Evolutionary conservation across 2,888 invertebrate species (phyloP), one percentile per base, ranked within the genome.

Genomic region (Holacanthella duospinosa): DNA sequence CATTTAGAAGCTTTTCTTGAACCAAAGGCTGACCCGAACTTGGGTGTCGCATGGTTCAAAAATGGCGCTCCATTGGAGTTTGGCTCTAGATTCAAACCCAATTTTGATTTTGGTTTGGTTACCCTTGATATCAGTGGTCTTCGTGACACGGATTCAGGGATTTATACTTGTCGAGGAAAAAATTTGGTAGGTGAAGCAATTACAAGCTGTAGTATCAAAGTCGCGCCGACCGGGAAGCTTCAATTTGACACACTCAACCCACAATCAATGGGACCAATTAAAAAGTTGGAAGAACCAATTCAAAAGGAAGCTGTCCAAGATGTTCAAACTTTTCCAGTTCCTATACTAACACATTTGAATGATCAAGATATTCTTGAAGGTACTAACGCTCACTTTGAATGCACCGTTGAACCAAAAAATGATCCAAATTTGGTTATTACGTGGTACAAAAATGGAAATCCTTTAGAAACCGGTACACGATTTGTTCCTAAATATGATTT

Each of bases 51-150:
- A 77, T 93, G 93, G 93, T 93, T 88, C 78, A 92, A 92, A 76
- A 93, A 93, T 76, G 90, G 92, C n/a, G 79, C 88, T 55, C 83
- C 89, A 0, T 80, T 93, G 24, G 64, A 88, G 89, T 64, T 90
- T 89, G 65, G 92, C 26, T 48, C 56, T 24, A 48, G 96, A 72
- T 83, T 95, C 67, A 87, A 91, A 75, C 93, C 93, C 73, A 90
- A 93, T 28, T 93, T 96, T 75, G 97, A 99, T 77, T 97, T 99
- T 78, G 97, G 97, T 57, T 83, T 94, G 66, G 96, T 97, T 0
- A 91, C 93, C 0, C 79, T 95, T 29, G 91, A 93, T 21, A 87
- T 95, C 66, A 89, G 91, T 75, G 86, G 91, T 1, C 75, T 93
- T 54, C 84, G 94, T 73, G 84, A 85, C 58, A 93, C 93, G 74